phyloP scores from a whole-genome alignment of 2,888 invertebrate genomes.

The Apotomis betuletana region DNA sequence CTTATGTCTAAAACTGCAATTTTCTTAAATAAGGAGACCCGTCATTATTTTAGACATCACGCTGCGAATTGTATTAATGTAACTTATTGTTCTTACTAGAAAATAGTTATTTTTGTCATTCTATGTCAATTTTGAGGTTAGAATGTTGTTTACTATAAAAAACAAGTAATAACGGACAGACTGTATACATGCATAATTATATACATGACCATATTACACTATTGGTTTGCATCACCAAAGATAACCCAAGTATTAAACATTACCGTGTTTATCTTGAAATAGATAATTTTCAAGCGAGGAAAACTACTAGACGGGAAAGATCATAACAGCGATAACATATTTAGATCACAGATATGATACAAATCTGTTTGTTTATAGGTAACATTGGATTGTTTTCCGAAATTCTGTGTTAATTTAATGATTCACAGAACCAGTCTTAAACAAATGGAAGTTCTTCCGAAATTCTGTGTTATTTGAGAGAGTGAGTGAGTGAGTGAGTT shows the following conservation, averaged over 20 bases:
- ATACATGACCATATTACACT: background rate
- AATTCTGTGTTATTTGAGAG: too few species aligned
- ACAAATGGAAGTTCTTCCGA: too few species aligned
- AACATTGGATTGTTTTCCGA: background rate
- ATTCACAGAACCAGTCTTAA: too few species aligned
- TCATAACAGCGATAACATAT: background rate
- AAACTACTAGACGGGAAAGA: conserved; percentile 22
- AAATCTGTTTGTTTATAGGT: background rate
- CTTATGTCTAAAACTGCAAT: too few species aligned
- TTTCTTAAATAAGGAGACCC: too few species aligned
- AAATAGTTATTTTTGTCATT: background rate
- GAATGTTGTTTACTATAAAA: background rate
- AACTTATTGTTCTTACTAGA: too few species aligned
- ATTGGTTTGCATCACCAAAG: background rate
- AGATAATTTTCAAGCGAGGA: conserved; percentile 14
- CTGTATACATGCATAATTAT: background rate
- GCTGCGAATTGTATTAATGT: too few species aligned
- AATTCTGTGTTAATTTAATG: too few species aligned
- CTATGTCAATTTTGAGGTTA: too few species aligned
- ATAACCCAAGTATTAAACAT: conserved; percentile 9
- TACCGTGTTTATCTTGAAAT: conserved; percentile 13
- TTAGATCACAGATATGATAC: background rate
- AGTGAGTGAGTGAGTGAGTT: too few species aligned
- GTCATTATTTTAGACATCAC: too few species aligned
- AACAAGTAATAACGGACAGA: background rate